Evolutionary conservation across 2,888 invertebrate species (phyloP).

Genomic region (Scelioninae gen. 1): DNA sequence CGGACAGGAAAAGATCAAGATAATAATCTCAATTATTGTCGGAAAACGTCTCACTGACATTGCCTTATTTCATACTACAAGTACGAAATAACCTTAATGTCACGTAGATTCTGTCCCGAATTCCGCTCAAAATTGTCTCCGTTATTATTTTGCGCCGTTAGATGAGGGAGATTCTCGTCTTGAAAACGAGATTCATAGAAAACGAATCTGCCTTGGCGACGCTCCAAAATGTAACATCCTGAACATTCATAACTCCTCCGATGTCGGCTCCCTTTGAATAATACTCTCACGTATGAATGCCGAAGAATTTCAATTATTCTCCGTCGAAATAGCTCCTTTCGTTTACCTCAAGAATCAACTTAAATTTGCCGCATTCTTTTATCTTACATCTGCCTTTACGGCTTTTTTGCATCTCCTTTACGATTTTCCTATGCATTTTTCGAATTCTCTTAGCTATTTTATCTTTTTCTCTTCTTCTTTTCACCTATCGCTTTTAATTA

Average conservation of each 20-base stretch:
- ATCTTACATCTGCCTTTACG: slow-evolving; percentile 26
- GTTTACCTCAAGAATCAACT: slow-evolving; percentile 56
- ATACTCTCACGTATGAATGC: slow-evolving; percentile 63
- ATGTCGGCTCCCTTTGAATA: slow-evolving; percentile 62
- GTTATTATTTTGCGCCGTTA: slow-evolving; percentile 55
- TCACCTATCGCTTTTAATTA: slow-evolving; percentile 4
- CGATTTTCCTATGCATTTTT: slow-evolving; percentile 27
- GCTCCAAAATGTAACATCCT: slow-evolving; percentile 65
- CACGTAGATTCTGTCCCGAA: slow-evolving; percentile 37
- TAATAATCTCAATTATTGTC: slow-evolving; percentile 4
- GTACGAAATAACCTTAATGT: slow-evolving; percentile 26
- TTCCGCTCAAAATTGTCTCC: slow-evolving; percentile 52
- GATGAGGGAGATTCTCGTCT: slow-evolving; percentile 51
- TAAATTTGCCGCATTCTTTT: slow-evolving; percentile 60
- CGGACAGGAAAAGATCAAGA: background rate
- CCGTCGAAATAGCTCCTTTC: slow-evolving; percentile 50
- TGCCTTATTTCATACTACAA: slow-evolving; percentile 11
- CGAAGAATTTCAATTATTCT: slow-evolving; percentile 66
- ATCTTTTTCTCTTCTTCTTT: background rate
- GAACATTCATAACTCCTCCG: slow-evolving; percentile 56
- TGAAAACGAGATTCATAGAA: slow-evolving; percentile 63
- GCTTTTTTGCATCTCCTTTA: slow-evolving; percentile 27
- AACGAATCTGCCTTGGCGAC: slow-evolving; percentile 65
- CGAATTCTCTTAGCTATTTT: slow-evolving; percentile 12
- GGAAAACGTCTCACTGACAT: background rate